Conservation (phyloP, 1,140 invertebrate species). For the Colletes latitarsis region DNA sequence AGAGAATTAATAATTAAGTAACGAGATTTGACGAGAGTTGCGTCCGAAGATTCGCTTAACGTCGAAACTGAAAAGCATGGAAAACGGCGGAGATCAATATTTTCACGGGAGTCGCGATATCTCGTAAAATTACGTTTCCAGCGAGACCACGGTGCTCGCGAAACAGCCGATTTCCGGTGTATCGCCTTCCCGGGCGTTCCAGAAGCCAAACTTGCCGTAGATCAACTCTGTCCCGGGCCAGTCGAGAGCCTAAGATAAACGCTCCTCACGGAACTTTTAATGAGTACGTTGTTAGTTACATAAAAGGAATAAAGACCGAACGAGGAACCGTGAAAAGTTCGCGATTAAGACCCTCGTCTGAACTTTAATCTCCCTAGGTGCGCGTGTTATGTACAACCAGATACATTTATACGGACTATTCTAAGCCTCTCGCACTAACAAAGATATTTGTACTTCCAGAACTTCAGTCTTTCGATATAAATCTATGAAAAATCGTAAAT, state of each 20-base stretch:
- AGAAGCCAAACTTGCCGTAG: conserved; percentile 13
- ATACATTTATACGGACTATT: background rate
- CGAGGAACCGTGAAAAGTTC: conserved; percentile 5
- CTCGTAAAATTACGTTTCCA: background rate
- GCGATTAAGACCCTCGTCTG: conserved; percentile 32
- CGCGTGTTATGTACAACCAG: background rate
- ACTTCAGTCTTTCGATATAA: too few relatives aligned
- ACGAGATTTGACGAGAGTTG: too few relatives aligned
- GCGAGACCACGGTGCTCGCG: background rate
- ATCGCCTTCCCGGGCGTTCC: background rate
- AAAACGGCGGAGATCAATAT: too few relatives aligned
- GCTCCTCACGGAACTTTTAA: conserved; percentile 32
- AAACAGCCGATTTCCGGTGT: background rate
- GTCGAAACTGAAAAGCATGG: too few relatives aligned
- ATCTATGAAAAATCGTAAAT: too few relatives aligned
- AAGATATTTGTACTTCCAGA: too few relatives aligned
- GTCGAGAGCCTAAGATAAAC: conserved; percentile 34
- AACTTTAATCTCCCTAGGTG: conserved; percentile 16
- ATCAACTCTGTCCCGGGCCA: conserved; percentile 3
- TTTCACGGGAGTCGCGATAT: background rate
- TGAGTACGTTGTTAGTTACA: conserved; percentile 36
- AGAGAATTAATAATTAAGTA: too few relatives aligned
- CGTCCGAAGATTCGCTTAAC: background rate
- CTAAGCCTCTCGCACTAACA: too few relatives aligned
- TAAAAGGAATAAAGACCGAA: conserved; percentile 17